Percentiles rank a stretch among this genome's conserved stretches.
These are phyloP conservation scores for Zeuzera pyrina DNA, from an alignment of 2,888 invertebrate genomes.

Conservation along the genomic window DNA sequence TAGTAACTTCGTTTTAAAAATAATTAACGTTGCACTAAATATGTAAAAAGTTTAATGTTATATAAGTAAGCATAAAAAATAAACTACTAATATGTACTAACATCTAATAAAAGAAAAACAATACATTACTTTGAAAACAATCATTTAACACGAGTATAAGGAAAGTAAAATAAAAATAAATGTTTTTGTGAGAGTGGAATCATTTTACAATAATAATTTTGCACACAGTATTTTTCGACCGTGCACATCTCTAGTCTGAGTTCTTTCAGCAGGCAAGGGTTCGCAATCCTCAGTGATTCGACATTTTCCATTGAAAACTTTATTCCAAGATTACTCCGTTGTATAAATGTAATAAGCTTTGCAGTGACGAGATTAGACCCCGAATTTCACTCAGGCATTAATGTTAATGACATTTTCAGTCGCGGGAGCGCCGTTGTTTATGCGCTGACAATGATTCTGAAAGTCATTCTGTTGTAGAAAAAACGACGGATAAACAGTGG, in stretches of 20 bases:
- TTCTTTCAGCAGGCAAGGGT: constrained; percentile 64
- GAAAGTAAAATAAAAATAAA: too few species aligned
- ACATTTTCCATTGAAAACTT: constrained; percentile 71
- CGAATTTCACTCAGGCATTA: constrained; percentile 71
- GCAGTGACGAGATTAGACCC: constrained; percentile 70
- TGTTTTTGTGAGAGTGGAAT: too few species aligned
- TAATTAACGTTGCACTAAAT: too few species aligned
- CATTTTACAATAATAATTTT: too few species aligned
- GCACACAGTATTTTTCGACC: constrained; percentile 19
- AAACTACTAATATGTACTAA: too few species aligned
- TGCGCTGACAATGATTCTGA: constrained; percentile 64
- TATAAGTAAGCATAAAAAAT: too few species aligned
- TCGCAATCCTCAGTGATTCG: constrained; percentile 65
- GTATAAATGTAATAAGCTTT: constrained; percentile 73
- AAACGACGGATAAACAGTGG: constrained; percentile 30
- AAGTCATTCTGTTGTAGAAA: constrained; percentile 64
- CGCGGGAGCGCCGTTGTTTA: constrained; percentile 50
- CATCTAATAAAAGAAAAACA: too few species aligned
- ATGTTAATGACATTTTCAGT: constrained; percentile 73
- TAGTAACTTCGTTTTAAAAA: too few species aligned
- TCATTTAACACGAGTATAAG: too few species aligned
- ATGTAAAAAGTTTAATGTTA: too few species aligned
- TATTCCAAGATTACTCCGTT: constrained; percentile 70
- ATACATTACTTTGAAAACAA: too few species aligned
- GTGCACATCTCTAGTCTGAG: constrained; percentile 28